Evolutionary conservation across 2,113 vertebrate genomes (phyloP).

Genomic region (Pseudolaguvia tuberculata): DNA sequence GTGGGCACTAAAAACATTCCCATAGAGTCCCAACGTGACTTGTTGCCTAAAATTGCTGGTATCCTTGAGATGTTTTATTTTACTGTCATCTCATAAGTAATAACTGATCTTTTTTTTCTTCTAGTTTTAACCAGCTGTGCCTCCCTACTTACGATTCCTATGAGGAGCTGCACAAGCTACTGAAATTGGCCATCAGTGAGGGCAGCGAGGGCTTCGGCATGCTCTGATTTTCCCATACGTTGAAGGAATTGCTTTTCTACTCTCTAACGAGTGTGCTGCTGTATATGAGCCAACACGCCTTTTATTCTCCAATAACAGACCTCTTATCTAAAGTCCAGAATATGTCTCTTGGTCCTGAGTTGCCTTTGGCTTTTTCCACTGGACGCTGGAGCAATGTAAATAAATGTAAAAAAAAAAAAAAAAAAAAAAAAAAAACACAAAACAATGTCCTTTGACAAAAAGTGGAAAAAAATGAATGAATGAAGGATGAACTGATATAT

Average conservation of each 20-base stretch:
- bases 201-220: slow-evolving; percentile 98
- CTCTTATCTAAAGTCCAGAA: slow-evolving; percentile 26
- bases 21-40: no score
- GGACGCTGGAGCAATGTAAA: slow-evolving; percentile 47
- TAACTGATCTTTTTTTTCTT: slow-evolving; percentile 28
- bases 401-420: slow-evolving; percentile 5
- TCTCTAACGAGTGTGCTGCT: slow-evolving; percentile 21
- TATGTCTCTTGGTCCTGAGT: slow-evolving; percentile 38
- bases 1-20: no score
- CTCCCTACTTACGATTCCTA: slow-evolving; percentile 98
- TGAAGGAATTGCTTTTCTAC: slow-evolving; percentile 1
- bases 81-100: background rate
- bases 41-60: no score
- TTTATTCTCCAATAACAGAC: slow-evolving; percentile 35
- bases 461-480: slow-evolving; percentile 4
- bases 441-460: no score
- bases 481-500: background rate
- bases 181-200: slow-evolving; percentile 98
- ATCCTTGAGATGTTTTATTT: background rate
- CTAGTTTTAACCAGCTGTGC: slow-evolving; percentile 99
- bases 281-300: slow-evolving; percentile 33
- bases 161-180: slow-evolving; percentile 96
- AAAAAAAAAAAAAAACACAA: no score
- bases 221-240: slow-evolving; percentile 73
- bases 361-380: slow-evolving; percentile 44